A percentile compares a stretch with the other conserved stretches of the same genome.
phyloP scores from a whole-genome alignment of 2,888 invertebrate genomes.

The Schrankia costaestrigalis region DNA sequence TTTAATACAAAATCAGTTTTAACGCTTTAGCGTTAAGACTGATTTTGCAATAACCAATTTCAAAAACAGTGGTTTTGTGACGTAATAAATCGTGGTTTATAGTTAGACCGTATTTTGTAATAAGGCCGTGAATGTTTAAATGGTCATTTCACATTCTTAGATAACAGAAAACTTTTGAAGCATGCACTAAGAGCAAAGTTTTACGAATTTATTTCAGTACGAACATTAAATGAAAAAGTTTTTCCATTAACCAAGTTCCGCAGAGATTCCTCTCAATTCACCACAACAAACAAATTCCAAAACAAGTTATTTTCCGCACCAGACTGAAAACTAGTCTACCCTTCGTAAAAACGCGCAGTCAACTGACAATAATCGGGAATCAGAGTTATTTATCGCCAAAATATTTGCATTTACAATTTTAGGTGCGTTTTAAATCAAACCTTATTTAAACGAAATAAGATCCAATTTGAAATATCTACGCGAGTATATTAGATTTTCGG shows the following conservation, averaged over 20 bases:
- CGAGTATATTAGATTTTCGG: slow-evolving; percentile 27
- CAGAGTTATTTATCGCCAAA: slow-evolving; percentile 31
- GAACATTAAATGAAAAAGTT: neutral
- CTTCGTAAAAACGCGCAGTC: slow-evolving; percentile 29
- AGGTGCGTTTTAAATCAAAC: slow-evolving; percentile 18
- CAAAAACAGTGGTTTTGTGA: no score
- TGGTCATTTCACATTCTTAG: no score
- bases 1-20: no score
- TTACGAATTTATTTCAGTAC: slow-evolving; percentile 11
- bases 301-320: slow-evolving; percentile 1
- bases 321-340: slow-evolving; percentile 25
- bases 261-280: no score
- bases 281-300: neutral
- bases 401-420: slow-evolving; percentile 32
- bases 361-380: slow-evolving; percentile 53
- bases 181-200: no score
- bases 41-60: no score
- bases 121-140: no score
- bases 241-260: no score
- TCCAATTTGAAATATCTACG: slow-evolving; percentile 40
- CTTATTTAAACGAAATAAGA: slow-evolving; percentile 38
- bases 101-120: no score
- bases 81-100: no score
- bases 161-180: no score
- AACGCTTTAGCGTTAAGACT: no score